phyloP scores from a whole-genome alignment of 2,113 vertebrate genomes.

The Prionailurus bengalensis region DNA sequence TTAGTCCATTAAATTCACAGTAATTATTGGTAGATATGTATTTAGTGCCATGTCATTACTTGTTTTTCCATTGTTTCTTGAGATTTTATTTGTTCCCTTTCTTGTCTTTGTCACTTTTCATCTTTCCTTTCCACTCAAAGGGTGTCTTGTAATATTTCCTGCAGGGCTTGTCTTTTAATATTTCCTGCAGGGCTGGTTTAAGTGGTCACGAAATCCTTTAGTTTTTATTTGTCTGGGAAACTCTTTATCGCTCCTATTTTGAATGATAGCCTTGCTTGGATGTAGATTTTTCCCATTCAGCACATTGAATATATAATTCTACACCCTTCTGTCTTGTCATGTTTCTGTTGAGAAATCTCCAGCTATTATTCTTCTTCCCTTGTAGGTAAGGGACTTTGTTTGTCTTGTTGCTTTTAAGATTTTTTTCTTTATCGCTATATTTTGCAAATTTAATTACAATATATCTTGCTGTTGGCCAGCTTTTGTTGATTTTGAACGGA shows the following conservation, averaged over 20 bases:
- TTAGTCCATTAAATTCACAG: neutral
- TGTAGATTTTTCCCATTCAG: neutral
- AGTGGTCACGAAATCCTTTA: neutral
- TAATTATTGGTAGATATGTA: neutral
- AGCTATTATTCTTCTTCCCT: neutral
- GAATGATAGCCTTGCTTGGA: neutral
- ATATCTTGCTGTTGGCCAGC: neutral
- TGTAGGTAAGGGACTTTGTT: neutral
- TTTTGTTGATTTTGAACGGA: neutral
- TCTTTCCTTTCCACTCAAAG: neutral
- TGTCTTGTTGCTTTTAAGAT: neutral
- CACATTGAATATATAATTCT: neutral
- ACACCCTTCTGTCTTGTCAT: neutral
- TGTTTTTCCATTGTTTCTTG: neutral
- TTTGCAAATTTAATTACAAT: neutral
- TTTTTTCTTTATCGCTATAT: neutral
- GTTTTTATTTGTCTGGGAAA: neutral
- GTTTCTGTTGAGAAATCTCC: neutral
- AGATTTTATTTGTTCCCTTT: neutral
- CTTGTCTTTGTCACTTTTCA: neutral
- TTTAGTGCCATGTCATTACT: neutral
- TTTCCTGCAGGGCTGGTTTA: neutral
- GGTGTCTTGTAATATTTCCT: neutral
- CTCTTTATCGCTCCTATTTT: neutral
- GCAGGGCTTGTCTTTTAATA: neutral